Conservation (phyloP, 2,113 vertebrate species). For the Caranx melampygus region DNA sequence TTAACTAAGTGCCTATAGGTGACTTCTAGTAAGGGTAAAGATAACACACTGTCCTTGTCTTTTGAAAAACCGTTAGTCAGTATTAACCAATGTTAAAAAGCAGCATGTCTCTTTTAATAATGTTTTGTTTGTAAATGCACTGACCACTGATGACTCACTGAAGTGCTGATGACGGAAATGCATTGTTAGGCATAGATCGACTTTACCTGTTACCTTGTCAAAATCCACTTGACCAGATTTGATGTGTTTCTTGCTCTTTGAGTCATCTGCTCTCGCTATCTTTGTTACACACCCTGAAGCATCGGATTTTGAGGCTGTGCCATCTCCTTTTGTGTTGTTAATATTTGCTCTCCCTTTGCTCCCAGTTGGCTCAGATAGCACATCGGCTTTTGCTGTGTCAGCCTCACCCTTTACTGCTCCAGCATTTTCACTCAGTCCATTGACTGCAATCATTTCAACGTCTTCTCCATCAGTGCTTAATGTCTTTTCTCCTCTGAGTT, state of each 20-base stretch:
- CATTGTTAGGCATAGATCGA: constrained; percentile 5
- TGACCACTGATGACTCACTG: neutral
- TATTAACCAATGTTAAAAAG: too few species aligned
- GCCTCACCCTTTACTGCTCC: neutral
- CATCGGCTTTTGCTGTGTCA: neutral
- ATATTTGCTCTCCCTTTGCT: constrained; percentile 18
- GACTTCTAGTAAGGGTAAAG: neutral
- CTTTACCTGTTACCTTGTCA: constrained; percentile 66
- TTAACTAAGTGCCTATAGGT: neutral
- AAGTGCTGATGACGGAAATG: constrained; percentile 16
- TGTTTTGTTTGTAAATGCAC: constrained; percentile 2
- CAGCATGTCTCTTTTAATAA: neutral
- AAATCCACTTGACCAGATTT: constrained; percentile 25
- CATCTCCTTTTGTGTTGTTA: constrained; percentile 17
- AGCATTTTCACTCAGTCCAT: constrained; percentile 26
- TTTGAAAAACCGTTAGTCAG: neutral
- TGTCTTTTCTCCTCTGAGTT: constrained; percentile 7
- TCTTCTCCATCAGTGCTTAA: neutral
- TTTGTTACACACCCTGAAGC: neutral
- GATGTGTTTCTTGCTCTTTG: constrained; percentile 6
- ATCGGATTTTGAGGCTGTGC: neutral
- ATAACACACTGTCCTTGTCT: neutral
- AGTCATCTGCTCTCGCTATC: neutral
- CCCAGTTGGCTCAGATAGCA: neutral
- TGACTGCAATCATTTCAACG: constrained; percentile 5